Base-by-base conservation (phyloP, 2,113 vertebrate genomes). In the Bettongia penicillata region DNA sequence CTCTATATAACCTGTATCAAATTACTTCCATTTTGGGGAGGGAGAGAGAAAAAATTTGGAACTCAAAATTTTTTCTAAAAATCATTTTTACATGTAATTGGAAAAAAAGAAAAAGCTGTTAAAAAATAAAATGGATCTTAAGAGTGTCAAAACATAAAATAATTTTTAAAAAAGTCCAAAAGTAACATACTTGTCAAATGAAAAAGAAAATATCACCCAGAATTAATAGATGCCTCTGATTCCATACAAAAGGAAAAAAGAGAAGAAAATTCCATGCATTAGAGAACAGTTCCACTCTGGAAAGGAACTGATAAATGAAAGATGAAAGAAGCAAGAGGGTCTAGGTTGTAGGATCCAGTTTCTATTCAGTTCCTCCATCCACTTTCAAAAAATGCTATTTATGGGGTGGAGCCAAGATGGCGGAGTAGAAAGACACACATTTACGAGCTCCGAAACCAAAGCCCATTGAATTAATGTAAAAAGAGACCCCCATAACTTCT, bases 151-250 rank as follows among this genome's bases (percentile, higher is more conserved):
- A 28, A 31, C 28, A 0, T 28, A 61, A 61, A 28, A 57, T 28
- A 57, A 61, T 22, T 2, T 16, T 90, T 48, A 48, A 48, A 48
- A 53, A 94, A 61, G 94, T 91, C 90, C 93, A 68, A 96, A 24
- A 77, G 53, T 48, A 96, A 48, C 31, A 93, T 53, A 2, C 91
- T 93, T 93, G 12, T 9, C 16, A 91, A 92, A 91, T 77, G 19
- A 93, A 95, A 93, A 53, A 12, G 19, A 91, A 68, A 93, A 90
- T 84, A 43, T 31, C 2, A 5, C 48, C 11, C 0, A 91, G 90
- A 77, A 90, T 91, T 92, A 47, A 90, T 28, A 49, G 16, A 53
- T 96, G 14, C 14, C 89, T 68, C 22, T 53, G 94, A 94, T 96
- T 93, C 57, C 89, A 53, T 90, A 53, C 4, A 51, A 31, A 2